phyloP scores from a whole-genome alignment of 64 coral and sea anemone genomes.

The Montipora efflorescens region DNA sequence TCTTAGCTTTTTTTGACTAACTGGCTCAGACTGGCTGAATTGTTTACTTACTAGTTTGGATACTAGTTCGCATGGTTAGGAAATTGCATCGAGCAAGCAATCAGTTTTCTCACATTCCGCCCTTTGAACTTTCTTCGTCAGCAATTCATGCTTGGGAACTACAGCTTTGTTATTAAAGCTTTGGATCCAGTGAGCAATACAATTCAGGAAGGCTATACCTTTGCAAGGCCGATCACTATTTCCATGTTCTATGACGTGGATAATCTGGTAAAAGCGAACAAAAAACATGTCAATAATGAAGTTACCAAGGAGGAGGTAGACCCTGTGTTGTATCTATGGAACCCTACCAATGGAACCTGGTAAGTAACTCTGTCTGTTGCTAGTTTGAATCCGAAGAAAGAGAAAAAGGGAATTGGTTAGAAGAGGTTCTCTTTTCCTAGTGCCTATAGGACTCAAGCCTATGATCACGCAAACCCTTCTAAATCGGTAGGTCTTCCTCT shows the following conservation, averaged over 20 bases:
- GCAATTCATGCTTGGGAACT: slow-evolving; percentile 98
- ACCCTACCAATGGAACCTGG: slow-evolving; percentile 87
- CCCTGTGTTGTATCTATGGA: slow-evolving; percentile 89
- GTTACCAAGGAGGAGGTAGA: slow-evolving; percentile 77
- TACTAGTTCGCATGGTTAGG: too few species aligned
- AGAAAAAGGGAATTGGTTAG: too few species aligned
- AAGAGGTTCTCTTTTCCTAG: too few species aligned
- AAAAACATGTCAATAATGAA: slow-evolving; percentile 81
- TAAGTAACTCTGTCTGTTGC: background rate
- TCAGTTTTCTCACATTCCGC: too few species aligned
- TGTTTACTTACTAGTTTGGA: too few species aligned
- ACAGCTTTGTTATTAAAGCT: slow-evolving; percentile 96
- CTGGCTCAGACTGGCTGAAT: too few species aligned
- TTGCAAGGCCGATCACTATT: slow-evolving; percentile 82
- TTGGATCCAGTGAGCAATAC: slow-evolving; percentile 73
- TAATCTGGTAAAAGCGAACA: slow-evolving; percentile 89
- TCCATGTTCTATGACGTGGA: slow-evolving; percentile 92
- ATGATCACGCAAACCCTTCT: too few species aligned
- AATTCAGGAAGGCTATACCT: slow-evolving; percentile 70
- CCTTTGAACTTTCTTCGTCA: background rate
- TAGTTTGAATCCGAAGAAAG: background rate
- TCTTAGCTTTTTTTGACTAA: too few species aligned
- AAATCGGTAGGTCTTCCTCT: too few species aligned
- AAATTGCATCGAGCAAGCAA: too few species aligned
- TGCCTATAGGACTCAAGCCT: too few species aligned